These are phyloP conservation scores for Acanthurus leucopareius DNA, from an alignment of 2,797 vertebrate species.

Conservation along the genomic window DNA sequence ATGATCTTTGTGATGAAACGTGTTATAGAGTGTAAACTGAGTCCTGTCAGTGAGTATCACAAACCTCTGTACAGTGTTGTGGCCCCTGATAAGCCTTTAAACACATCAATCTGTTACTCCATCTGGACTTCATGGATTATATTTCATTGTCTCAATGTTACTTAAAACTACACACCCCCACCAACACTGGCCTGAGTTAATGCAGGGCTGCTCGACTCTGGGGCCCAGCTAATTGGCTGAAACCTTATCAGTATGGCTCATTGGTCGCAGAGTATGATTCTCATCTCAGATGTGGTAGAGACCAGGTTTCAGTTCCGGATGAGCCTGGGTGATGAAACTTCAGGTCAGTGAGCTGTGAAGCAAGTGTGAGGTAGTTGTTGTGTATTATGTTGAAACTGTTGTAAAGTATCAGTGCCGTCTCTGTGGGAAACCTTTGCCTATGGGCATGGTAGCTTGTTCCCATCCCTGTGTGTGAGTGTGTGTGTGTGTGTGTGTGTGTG, in stretches of 20 bases:
- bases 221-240: neutral
- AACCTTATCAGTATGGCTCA: neutral
- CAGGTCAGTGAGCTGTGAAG: neutral
- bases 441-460: neutral
- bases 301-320: neutral
- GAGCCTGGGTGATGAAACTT: neutral
- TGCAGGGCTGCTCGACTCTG: neutral
- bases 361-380: neutral
- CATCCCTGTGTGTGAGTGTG: neutral
- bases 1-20: neutral
- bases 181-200: neutral
- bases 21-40: no score
- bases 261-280: neutral
- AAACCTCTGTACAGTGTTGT: neutral
- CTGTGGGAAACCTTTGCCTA: neutral
- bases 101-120: slow-evolving; percentile 8
- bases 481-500: neutral
- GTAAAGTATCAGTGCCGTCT: neutral
- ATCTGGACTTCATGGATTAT: no score
- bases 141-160: no score
- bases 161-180: neutral
- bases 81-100: neutral
- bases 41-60: neutral
- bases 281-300: neutral
- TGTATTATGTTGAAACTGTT: neutral